Evolutionary conservation across 1,140 invertebrate species (phyloP), one percentile per base, ranked within the genome.

Genomic region (Drosophila chauvacae): DNA sequence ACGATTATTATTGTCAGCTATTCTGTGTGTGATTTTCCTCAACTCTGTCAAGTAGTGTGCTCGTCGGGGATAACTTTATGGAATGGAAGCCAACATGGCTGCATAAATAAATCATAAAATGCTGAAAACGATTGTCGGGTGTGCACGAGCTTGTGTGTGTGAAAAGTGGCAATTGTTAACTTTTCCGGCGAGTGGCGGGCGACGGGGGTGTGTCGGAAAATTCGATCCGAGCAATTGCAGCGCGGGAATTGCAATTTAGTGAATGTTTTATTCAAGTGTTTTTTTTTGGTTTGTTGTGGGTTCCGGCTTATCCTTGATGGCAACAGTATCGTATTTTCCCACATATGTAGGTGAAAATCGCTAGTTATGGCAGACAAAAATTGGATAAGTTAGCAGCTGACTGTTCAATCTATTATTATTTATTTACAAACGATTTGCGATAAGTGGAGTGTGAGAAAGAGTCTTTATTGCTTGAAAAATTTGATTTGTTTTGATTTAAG

Each of bases 21-120:
- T 76, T 60, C 55, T 28, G 37, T 66, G 57, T 56, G 60, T 56
- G 44, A 70, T 79, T 73, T 68, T 59, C 41, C 58, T 59, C 20
- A 39, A 53, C 59, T 66, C 28, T 33, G 51, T 50, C 41, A 57
- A 71, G 48, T 18, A 63, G 44, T 62, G 26, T 23, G 51, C 23
- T 37, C 51, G 53, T 16, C 14, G 37, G 9, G 53, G 14, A 37
- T 47, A 71, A 47, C 39, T 77, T 64, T 58, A 48, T 63, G 62
- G 72, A 58, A 47, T 35, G 68, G 59, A 73, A 85, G 81, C 69
- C 45, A 78, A 58, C 53, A 62, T 66, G 83, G 45, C 51, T 57
- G 63, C 84, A 73, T 87, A 77, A 87, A 87, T 87, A 88, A 87
- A 87, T 88, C 84, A 88, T 87, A 84, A 83, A 73, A 66, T 82